Percentiles rank a stretch among this genome's conserved stretches.
These are phyloP conservation scores for Seira musarum DNA, from an alignment of 2,888 invertebrate species.

Conservation along the genomic window DNA sequence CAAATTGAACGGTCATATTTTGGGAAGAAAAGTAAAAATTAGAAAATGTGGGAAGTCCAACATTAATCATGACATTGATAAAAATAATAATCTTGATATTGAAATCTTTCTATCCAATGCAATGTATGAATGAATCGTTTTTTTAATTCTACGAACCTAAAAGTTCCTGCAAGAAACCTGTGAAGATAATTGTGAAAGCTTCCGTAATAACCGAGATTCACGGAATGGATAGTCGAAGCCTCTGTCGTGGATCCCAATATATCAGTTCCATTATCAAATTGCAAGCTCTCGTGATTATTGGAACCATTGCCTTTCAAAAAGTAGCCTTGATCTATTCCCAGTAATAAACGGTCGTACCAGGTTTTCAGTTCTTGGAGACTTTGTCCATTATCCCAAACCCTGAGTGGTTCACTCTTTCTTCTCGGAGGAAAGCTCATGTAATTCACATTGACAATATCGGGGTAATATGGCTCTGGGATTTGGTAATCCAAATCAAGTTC, in stretches of 20 bases:
- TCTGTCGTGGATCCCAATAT: constrained; percentile 24
- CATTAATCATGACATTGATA: no score
- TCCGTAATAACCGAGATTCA: constrained; percentile 26
- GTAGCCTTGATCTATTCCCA: constrained; percentile 18
- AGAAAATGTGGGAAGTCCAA: no score
- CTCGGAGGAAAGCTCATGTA: constrained; percentile 5
- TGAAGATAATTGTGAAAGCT: constrained; percentile 38
- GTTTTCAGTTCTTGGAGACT: constrained; percentile 7
- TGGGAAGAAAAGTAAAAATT: no score
- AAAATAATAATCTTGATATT: no score
- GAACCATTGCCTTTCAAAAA: background rate
- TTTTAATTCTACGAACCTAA: no score
- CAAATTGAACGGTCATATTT: no score
- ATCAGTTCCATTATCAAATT: constrained; percentile 13
- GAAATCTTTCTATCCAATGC: no score
- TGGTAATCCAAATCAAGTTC: constrained; percentile 72
- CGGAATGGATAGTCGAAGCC: constrained; percentile 21
- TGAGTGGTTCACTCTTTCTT: background rate
- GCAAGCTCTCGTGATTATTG: background rate
- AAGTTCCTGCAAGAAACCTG: constrained; percentile 2
- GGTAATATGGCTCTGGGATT: constrained; percentile 22
- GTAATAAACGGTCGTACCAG: background rate
- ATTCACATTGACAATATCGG: constrained; percentile 38
- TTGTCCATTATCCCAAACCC: background rate
- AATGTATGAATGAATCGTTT: no score